A percentile compares a stretch with the other conserved stretches of the same genome.
These are phyloP conservation scores for Sinopyrophorus schimmeli DNA, from an alignment of 2,888 invertebrate genomes.

Conservation along the genomic window DNA sequence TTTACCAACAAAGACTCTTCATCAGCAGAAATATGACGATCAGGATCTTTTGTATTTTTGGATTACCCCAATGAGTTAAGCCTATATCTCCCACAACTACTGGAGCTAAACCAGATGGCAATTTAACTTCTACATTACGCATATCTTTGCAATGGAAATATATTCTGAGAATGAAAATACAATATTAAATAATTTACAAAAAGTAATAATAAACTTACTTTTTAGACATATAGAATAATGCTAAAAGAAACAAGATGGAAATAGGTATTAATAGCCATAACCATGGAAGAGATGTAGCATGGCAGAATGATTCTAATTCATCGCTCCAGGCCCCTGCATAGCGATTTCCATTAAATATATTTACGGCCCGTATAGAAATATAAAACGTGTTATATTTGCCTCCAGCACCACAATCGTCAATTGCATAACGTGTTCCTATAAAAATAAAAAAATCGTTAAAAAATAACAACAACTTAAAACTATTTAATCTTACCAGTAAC, in stretches of 20 bases:
- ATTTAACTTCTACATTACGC: slow-evolving; percentile 68
- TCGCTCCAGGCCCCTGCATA: slow-evolving; percentile 51
- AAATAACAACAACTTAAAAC: background rate
- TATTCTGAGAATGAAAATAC: slow-evolving; percentile 12
- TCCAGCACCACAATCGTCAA: slow-evolving; percentile 38
- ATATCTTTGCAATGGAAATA: slow-evolving; percentile 49
- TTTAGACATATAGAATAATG: slow-evolving; percentile 18
- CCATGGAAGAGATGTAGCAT: slow-evolving; percentile 13
- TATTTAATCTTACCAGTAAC: slow-evolving; percentile 34
- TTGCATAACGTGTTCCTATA: slow-evolving; percentile 23
- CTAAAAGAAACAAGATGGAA: slow-evolving; percentile 15
- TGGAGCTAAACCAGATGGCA: slow-evolving; percentile 66
- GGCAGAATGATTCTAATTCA: slow-evolving; percentile 42
- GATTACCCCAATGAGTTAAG: slow-evolving; percentile 43
- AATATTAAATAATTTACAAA: background rate
- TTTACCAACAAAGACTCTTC: slow-evolving; percentile 46
- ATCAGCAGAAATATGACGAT: slow-evolving; percentile 43
- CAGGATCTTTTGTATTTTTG: slow-evolving; percentile 48
- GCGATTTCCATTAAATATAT: slow-evolving; percentile 40
- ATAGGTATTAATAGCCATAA: slow-evolving; percentile 19
- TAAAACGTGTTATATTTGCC: slow-evolving; percentile 40
- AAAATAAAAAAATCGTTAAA: background rate
- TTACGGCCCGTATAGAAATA: slow-evolving; percentile 50
- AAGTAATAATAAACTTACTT: slow-evolving; percentile 14
- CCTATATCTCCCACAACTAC: slow-evolving; percentile 37